A percentile compares a stretch with the other conserved stretches of the same genome.
Evolutionary conservation across 2,888 invertebrate genomes (phyloP).

Genomic region (Drosophila tanythrix): DNA sequence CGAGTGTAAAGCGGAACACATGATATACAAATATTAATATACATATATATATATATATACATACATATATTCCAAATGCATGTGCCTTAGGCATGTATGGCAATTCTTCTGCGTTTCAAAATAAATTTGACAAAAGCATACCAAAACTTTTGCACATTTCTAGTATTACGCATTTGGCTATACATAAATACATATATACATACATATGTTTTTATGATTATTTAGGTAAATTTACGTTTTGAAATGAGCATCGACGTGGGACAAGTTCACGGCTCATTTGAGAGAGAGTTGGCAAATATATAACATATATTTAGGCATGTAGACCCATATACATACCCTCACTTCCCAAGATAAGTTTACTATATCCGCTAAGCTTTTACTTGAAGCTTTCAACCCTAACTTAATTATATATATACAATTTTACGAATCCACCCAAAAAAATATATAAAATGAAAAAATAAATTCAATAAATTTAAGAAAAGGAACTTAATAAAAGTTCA

Average conservation of each 20-base stretch:
- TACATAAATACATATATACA: neutral
- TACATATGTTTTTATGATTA: neutral
- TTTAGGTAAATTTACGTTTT: neutral
- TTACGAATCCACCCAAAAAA: neutral
- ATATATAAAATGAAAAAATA: neutral
- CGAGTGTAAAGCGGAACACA: slow-evolving; percentile 25
- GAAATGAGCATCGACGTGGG: neutral
- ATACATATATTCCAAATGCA: slow-evolving; percentile 9
- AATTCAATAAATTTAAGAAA: neutral
- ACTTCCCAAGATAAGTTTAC: neutral
- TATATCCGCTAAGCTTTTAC: neutral
- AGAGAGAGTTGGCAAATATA: neutral
- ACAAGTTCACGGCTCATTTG: slow-evolving; percentile 8
- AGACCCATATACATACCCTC: neutral
- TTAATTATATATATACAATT: neutral
- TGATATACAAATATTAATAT: slow-evolving; percentile 9
- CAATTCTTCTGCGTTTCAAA: slow-evolving; percentile 59
- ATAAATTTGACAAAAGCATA: slow-evolving; percentile 55
- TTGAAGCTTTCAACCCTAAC: too few species aligned
- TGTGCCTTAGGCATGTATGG: slow-evolving; percentile 26
- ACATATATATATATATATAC: slow-evolving; percentile 1
- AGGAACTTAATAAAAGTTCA: neutral
- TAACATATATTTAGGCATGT: neutral
- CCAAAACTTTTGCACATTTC: slow-evolving; percentile 34
- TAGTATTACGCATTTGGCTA: neutral